A percentile compares a stretch with the other conserved stretches of the same genome.
phyloP scores from a whole-genome alignment of 2,888 invertebrate species.

The Pseudococcus viburni region DNA sequence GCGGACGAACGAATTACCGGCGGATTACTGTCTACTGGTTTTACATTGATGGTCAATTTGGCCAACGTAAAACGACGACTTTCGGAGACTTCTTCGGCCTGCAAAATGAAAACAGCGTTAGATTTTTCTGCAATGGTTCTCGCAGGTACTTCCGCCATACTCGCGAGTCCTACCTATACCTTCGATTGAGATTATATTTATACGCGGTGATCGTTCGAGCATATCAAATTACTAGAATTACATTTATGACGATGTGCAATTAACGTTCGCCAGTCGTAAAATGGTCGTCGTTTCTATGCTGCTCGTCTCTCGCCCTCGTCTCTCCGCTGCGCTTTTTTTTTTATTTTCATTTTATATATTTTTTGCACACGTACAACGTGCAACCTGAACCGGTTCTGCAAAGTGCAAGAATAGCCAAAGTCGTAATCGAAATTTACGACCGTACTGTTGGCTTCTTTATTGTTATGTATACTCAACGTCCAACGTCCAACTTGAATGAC shows the following conservation, averaged over 20 bases:
- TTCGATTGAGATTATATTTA: constrained; percentile 34
- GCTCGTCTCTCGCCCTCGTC: neutral
- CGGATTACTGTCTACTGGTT: constrained; percentile 89
- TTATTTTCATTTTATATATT: neutral
- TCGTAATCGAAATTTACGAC: constrained; percentile 52
- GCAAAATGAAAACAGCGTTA: constrained; percentile 65
- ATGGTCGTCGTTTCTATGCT: neutral
- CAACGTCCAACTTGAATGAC: neutral
- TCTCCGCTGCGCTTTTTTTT: neutral
- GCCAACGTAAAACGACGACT: constrained; percentile 86
- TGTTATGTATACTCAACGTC: constrained; percentile 8
- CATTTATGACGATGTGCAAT: constrained; percentile 52
- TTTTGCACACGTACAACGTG: constrained; percentile 15
- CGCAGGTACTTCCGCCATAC: neutral
- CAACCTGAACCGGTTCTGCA: constrained; percentile 36
- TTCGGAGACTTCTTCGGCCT: constrained; percentile 88
- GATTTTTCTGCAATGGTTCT: neutral
- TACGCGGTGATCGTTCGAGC: constrained; percentile 1
- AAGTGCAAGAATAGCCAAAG: constrained; percentile 47
- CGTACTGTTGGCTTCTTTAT: constrained; percentile 37
- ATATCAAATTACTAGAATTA: constrained; percentile 53
- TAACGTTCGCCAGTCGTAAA: constrained; percentile 42
- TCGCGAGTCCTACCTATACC: neutral
- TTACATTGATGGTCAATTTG: constrained; percentile 84
- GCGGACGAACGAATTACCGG: constrained; percentile 82